Base-by-base conservation (phyloP, 2,888 invertebrate species). In the Thecophora atra region DNA sequence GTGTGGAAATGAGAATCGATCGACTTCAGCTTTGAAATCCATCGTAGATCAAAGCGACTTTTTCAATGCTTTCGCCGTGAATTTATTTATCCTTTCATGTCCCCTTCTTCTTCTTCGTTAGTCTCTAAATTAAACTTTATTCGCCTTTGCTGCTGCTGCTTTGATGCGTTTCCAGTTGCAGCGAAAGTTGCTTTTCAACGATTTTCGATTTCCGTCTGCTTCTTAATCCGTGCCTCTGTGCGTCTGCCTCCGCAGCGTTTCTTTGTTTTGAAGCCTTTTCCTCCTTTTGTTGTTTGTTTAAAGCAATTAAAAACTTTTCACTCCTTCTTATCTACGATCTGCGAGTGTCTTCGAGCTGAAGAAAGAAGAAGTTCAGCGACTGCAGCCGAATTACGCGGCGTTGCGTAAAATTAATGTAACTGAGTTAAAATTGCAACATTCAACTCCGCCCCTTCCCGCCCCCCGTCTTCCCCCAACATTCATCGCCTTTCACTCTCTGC, bases 391-490 rank as follows among this genome's bases (percentile, higher is more conserved):
- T 63, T 63, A 63, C 42, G 42, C 42, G 26, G 42, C 63, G 42
- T 37, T 42, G 63, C 63, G 63, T 63, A 42, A 63, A 63, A 63
- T 63, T 37, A 63, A 42, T 63, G 63, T 63, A 63, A 42, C 15
- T 56, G 56, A 26, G 56, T 56, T 19, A 17, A 60, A 60, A 60
- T 7, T 42, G 6, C 3, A 54, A 54, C 54, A 54, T 6, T 37
- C 37, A 37, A 37, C 37, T 37, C 37, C 11, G 11, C 6, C 6
- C 37, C 11, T 11, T 37, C 11, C 37, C 37, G 7, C 37, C 30
- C 8, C 30, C 30, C 30, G 30, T 8, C 3, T 11, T 11, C 37
- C 11, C 37, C 3, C 11, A 1, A 11, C 21, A 8, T 5, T 1
- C 21, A 54, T 21, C 2, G 5, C 13, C 3, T 54, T 19, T 11